Evolutionary conservation across 2,888 invertebrate genomes (phyloP).

Genomic region (Leucophenga montana): DNA sequence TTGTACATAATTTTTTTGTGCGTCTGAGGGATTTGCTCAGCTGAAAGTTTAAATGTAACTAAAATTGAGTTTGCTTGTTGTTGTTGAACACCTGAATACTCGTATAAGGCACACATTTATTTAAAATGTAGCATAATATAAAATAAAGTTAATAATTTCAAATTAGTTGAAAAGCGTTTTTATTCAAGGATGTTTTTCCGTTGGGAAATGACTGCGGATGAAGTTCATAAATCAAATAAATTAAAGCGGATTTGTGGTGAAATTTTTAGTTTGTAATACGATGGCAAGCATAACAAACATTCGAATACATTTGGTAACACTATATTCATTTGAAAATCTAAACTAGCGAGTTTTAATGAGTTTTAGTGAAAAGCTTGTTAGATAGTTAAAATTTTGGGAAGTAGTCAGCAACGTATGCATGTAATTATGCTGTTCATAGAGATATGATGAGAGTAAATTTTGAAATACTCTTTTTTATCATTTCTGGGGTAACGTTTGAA

Average conservation of each 20-base stretch:
- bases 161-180: slow-evolving; percentile 5
- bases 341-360: too few relatives aligned
- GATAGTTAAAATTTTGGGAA: too few relatives aligned
- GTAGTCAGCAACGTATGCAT: too few relatives aligned
- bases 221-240: slow-evolving; percentile 10
- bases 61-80: slow-evolving; percentile 42
- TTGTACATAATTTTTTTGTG: slow-evolving; percentile 18
- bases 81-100: slow-evolving; percentile 18
- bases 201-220: background rate
- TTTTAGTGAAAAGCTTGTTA: too few relatives aligned
- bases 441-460: too few relatives aligned
- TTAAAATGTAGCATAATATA: too few relatives aligned
- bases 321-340: too few relatives aligned
- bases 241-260: slow-evolving; percentile 6
- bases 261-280: background rate
- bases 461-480: too few relatives aligned
- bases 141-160: slow-evolving; percentile 15
- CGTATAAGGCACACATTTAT: background rate
- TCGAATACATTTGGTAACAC: too few relatives aligned
- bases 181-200: background rate
- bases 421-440: too few relatives aligned
- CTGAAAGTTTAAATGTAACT: slow-evolving; percentile 31
- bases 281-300: background rate
- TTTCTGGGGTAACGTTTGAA: too few relatives aligned
- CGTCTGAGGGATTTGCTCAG: background rate